Base-by-base conservation (phyloP, 2,797 vertebrate species). In the Urophycis tenuis region DNA sequence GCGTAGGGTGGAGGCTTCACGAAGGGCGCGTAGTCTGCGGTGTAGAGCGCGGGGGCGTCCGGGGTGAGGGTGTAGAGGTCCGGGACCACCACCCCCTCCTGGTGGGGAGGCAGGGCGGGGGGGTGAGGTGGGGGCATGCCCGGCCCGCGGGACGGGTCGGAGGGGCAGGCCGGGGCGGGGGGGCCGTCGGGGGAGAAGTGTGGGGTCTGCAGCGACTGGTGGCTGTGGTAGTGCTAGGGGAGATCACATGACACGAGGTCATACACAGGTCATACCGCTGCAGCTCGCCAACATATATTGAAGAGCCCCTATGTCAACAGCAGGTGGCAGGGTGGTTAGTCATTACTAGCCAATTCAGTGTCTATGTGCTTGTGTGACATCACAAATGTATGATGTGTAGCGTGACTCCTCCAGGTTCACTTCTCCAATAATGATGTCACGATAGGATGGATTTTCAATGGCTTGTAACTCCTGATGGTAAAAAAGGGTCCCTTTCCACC, bases 1-100 rank as follows among this genome's bases (percentile, higher is more conserved):
- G 94, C 92, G 0, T 97, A 98, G 0, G 97, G 95, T 9, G 96
- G 96, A 31, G 96, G 97, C 80, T 99, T 98, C 90, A 98, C 96
- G 70, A 95, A 95, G 8, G 93, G 88, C 79, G 92, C 89, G 81
- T 91, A 94, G 45, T 93, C 79, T 0, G 94, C 89, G 49, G 91
- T 86, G 2, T 94, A 95, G 79, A 94, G 90, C 0, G 90, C 86
- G 0, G 95, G 95, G 39, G 94, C 93, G 0, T 93, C 95, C 25
- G 95, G 94, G 1, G 93, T 92, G 74, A 93, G 88, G 87, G 92
- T 93, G 41, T 90, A 94, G 81, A 91, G 89, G 45, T 92, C 86
- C 94, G 94, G 70, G 91, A 81, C 90, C 89, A n/a, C n/a, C n/a
- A n/a, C 71, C 91, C 90, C 80, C 67, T 91, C 90, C 80, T 94